Percentiles rank a stretch among this genome's conserved stretches.
These are phyloP conservation scores for Micromussa lordhowensis DNA, from an alignment of 92 coral and sea anemone species.

Conservation along the genomic window DNA sequence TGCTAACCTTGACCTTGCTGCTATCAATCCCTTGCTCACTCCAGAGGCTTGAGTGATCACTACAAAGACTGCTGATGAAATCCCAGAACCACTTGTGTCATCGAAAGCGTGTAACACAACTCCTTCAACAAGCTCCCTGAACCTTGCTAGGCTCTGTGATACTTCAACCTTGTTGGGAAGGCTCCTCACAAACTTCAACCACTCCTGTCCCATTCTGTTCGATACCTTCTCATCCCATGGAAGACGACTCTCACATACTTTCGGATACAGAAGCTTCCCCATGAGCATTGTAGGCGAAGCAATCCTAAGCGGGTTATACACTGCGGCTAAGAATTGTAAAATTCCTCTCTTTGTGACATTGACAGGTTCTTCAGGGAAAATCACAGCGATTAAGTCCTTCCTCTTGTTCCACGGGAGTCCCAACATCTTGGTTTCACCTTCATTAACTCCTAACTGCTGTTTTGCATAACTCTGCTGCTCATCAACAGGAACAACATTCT, in stretches of 20 bases:
- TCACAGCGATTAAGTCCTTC: constrained; percentile 43
- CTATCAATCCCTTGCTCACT: constrained; percentile 8
- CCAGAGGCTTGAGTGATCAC: no score
- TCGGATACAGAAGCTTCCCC: constrained; percentile 9
- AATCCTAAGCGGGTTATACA: no score
- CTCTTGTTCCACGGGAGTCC: constrained; percentile 66
- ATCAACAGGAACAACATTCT: background rate
- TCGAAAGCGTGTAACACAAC: no score
- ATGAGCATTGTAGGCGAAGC: background rate
- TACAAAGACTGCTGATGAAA: no score
- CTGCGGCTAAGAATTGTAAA: constrained; percentile 26
- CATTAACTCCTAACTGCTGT: constrained; percentile 51
- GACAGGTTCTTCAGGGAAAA: constrained; percentile 37
- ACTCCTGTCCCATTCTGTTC: no score
- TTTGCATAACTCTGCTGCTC: constrained; percentile 62
- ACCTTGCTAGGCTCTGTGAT: no score
- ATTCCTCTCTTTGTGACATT: constrained; percentile 46
- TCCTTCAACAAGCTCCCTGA: no score
- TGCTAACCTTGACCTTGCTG: constrained; percentile 20
- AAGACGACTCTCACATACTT: background rate
- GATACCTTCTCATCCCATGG: no score
- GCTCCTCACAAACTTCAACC: no score
- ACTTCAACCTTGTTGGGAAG: no score
- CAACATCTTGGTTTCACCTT: constrained; percentile 55
- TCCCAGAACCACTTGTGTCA: no score